phyloP scores from a whole-genome alignment of 2,113 vertebrate species.

The Mustela lutreola region DNA sequence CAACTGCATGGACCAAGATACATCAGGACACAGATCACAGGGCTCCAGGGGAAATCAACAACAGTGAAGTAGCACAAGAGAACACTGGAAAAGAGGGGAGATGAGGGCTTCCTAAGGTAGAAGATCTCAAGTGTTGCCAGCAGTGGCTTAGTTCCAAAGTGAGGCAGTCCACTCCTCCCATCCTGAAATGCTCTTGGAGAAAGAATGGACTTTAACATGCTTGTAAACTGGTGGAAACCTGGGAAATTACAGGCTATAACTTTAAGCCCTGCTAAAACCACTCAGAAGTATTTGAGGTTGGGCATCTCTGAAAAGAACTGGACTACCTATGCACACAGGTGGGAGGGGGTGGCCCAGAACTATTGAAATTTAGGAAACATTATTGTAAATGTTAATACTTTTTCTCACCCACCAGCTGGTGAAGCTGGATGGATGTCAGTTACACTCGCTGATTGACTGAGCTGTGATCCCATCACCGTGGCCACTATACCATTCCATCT shows the following conservation, averaged over 20 bases:
- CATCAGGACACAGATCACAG: background rate
- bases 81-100: background rate
- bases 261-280: background rate
- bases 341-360: background rate
- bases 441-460: constrained; percentile 43
- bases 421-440: constrained; percentile 62
- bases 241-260: background rate
- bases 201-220: background rate
- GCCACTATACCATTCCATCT: constrained; percentile 65
- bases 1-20: too few relatives aligned
- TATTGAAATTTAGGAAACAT: constrained; percentile 39
- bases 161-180: background rate
- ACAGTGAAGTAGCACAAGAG: background rate
- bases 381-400: constrained; percentile 63
- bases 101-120: background rate
- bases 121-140: background rate
- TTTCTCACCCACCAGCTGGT: constrained; percentile 76
- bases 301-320: background rate
- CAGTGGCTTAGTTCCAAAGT: background rate
- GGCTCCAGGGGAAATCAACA: background rate
- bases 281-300: background rate
- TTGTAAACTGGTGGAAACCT: background rate
- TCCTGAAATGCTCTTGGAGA: background rate
- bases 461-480: constrained; percentile 34
- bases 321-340: constrained; percentile 8